phyloP scores from a whole-genome alignment of 1,140 invertebrate genomes.

The Euwallacea fornicatus region DNA sequence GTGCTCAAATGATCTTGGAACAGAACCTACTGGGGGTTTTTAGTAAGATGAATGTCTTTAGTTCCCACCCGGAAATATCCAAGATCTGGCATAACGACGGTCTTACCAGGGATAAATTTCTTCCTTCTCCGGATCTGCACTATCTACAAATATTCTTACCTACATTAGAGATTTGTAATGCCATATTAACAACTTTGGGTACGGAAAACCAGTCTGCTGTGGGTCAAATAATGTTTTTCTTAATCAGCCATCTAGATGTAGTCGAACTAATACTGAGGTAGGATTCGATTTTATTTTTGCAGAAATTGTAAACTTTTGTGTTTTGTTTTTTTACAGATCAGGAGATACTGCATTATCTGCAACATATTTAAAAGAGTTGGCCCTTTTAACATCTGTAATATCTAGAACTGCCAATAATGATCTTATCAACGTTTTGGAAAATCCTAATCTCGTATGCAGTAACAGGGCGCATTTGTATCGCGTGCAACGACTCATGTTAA shows the following conservation, averaged over 20 bases:
- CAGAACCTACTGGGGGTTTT: conserved; percentile 74
- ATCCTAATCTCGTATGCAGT: conserved; percentile 58
- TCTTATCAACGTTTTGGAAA: conserved; percentile 50
- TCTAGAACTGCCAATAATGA: conserved; percentile 69
- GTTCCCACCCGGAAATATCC: conserved; percentile 72
- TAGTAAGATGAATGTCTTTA: conserved; percentile 76
- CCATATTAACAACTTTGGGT: conserved; percentile 78
- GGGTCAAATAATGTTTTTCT: conserved; percentile 75
- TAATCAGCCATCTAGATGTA: conserved; percentile 79
- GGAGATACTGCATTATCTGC: conserved; percentile 65
- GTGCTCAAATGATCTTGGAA: conserved; percentile 75
- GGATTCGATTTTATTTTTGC: neutral
- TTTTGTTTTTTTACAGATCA: conserved; percentile 48
- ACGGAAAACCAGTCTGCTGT: conserved; percentile 78
- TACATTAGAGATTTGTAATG: conserved; percentile 76
- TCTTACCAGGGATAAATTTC: conserved; percentile 46
- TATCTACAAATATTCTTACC: conserved; percentile 83
- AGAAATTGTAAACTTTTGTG: neutral
- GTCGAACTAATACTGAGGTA: conserved; percentile 72
- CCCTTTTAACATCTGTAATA: conserved; percentile 59
- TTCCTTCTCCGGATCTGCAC: conserved; percentile 63
- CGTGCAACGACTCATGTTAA: conserved; percentile 70
- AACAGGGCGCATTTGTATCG: conserved; percentile 62
- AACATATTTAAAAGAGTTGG: conserved; percentile 60
- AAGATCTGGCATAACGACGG: conserved; percentile 51